These are phyloP conservation scores for Limosa lapponica DNA, from an alignment of 2,797 vertebrate genomes.

Conservation along the genomic window DNA sequence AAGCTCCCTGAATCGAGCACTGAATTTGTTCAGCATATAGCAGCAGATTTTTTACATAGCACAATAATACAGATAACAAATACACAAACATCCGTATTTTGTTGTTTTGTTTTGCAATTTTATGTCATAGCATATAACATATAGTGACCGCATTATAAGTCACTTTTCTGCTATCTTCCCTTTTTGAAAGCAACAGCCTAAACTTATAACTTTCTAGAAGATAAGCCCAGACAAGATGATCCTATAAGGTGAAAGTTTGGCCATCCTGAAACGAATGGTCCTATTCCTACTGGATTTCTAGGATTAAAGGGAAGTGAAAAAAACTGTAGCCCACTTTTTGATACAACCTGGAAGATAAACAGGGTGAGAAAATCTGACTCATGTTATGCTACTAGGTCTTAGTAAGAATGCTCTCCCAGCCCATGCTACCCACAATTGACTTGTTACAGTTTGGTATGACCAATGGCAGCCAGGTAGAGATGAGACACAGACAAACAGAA, in stretches of 20 bases:
- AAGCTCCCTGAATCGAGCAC: background rate
- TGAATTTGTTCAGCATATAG: background rate
- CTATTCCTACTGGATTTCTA: background rate
- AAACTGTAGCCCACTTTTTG: background rate
- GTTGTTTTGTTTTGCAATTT: background rate
- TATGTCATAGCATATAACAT: background rate
- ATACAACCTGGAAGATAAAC: background rate
- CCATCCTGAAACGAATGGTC: background rate
- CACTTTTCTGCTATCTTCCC: background rate
- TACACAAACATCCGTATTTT: background rate
- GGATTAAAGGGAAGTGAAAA: background rate
- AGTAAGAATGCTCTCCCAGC: background rate
- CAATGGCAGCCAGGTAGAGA: background rate
- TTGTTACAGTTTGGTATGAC: fast-evolving
- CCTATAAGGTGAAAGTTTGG: background rate
- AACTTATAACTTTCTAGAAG: background rate
- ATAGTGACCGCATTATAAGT: background rate
- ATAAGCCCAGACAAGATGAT: background rate
- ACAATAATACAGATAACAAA: background rate
- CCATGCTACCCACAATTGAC: background rate
- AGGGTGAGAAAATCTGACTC: background rate
- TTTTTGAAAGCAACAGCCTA: background rate
- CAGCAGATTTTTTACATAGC: background rate
- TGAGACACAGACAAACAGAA: background rate
- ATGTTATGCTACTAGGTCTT: background rate